Base-by-base conservation (phyloP, 2,113 vertebrate species). In the Menura novaehollandiae region DNA sequence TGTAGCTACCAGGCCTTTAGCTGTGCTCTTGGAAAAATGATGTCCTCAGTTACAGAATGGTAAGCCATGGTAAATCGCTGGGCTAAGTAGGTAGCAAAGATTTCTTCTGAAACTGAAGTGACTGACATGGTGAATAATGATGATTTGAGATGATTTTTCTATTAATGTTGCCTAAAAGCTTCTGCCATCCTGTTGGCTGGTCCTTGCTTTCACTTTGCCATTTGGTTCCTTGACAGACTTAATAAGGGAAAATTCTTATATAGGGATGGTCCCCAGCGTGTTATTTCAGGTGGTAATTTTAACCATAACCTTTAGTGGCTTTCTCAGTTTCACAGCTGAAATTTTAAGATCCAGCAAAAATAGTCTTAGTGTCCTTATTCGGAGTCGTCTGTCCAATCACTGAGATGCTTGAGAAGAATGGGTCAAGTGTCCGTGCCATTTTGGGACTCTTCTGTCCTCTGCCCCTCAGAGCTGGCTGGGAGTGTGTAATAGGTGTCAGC, bases 331-430 rank as follows among this genome's bases (percentile, higher is more conserved):
- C 35, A 15, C 18, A 41, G 39, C 14, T 63, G 33, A 74, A 37
- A 47, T 30, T 1, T 71, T 74, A 24, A 91, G 33, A 33, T 63
- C 20, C 51, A 71, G 30, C 2, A 75, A 59, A 80, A 85, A 27
- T 81, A 59, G 43, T 90, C 39, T 63, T 74, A 15, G 5, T 63
- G 30, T 26, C 2, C 0, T 71, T 69, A 10, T 30, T 66, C 11
- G 6, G 18, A 44, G 23, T 5, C 37, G 15, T 30, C 51, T 64
- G 10, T 4, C 32, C 23, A 27, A 0, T 23, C 14, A n/a, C 2
- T 0, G 8, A 46, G 24, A n/a, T n/a, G 30, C 20, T 66, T 53
- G 33, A 74, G 76, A 39, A 66, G 63, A 67, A 39, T 1, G 3
- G 24, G 15, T 63, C 4, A 32, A 15, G 23, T 16, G 47, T 27